Evolutionary conservation across 2,888 invertebrate species (phyloP).

Genomic region (Brachyptera risi): DNA sequence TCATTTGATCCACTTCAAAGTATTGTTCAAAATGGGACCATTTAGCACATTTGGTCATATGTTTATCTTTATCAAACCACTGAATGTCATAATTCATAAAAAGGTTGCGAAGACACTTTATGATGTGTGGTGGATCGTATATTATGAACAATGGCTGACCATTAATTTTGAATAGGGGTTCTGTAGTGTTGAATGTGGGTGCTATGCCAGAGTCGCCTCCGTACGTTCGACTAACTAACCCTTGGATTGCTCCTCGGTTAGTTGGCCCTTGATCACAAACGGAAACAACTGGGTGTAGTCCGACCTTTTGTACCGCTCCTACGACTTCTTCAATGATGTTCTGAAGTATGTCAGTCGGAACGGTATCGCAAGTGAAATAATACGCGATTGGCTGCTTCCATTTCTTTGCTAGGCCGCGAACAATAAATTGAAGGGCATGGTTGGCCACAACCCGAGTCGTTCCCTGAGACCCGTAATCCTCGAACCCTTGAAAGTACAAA

Average conservation of each 20-base stretch:
- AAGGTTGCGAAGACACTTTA: not conserved
- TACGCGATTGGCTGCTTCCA: too few relatives aligned
- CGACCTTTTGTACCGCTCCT: not conserved
- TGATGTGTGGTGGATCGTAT: constrained; percentile 11
- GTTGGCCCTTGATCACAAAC: constrained; percentile 11
- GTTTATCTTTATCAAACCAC: not conserved
- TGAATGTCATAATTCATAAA: not conserved
- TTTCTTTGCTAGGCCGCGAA: not conserved
- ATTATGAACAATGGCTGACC: not conserved
- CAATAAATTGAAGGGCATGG: constrained; percentile 13
- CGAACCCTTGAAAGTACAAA: not conserved
- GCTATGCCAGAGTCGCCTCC: too few relatives aligned
- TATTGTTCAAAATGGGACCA: constrained; percentile 3
- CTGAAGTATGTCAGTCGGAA: not conserved
- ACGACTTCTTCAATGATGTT: not conserved
- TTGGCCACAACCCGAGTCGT: constrained; percentile 5
- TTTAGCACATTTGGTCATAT: not conserved
- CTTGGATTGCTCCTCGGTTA: constrained; percentile 7
- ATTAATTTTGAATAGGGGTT: not conserved
- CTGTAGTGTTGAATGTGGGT: too few relatives aligned
- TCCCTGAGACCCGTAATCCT: constrained; percentile 14
- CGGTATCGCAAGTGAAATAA: not conserved
- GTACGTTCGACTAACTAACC: not conserved
- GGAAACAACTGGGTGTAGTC: not conserved
- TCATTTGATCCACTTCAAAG: constrained; percentile 8